A percentile compares a stretch with the other conserved stretches of the same genome.
Evolutionary conservation across 2,888 invertebrate genomes (phyloP).

Genomic region (Cosmia trapezina): DNA sequence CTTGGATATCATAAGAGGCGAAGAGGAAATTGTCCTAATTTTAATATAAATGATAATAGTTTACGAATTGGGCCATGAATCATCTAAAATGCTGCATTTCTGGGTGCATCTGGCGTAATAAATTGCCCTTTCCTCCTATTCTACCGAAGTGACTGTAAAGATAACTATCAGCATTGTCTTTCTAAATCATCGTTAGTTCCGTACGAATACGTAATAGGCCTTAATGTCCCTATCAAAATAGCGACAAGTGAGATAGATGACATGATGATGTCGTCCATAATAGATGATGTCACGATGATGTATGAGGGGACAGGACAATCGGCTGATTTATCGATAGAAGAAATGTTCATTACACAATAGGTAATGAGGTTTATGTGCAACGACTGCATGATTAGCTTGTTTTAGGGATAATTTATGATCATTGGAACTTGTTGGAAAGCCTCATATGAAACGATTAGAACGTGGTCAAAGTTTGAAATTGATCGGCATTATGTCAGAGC

Average conservation of each 20-base stretch:
- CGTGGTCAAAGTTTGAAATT: not conserved
- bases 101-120: conserved; percentile 20
- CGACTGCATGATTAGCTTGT: conserved; percentile 6
- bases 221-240: conserved; percentile 64
- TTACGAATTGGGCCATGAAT: not conserved
- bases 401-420: conserved; percentile 6
- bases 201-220: conserved; percentile 55
- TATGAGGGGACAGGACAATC: conserved; percentile 50
- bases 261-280: conserved; percentile 61
- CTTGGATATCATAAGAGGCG: not conserved
- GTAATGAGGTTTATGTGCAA: conserved; percentile 38
- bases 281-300: conserved; percentile 67
- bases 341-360: conserved; percentile 51
- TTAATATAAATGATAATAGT: not conserved
- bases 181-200: conserved; percentile 60
- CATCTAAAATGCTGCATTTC: conserved; percentile 2
- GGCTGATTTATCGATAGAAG: conserved; percentile 52
- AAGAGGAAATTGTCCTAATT: not conserved
- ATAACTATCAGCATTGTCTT: conserved; percentile 55
- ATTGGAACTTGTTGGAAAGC: conserved; percentile 3
- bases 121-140: conserved; percentile 16
- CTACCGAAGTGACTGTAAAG: conserved; percentile 39
- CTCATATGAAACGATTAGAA: conserved; percentile 5
- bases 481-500: not conserved
- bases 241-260: conserved; percentile 64